Conservation (phyloP, 2,797 vertebrate genomes). For the Apodemus agrarius region DNA sequence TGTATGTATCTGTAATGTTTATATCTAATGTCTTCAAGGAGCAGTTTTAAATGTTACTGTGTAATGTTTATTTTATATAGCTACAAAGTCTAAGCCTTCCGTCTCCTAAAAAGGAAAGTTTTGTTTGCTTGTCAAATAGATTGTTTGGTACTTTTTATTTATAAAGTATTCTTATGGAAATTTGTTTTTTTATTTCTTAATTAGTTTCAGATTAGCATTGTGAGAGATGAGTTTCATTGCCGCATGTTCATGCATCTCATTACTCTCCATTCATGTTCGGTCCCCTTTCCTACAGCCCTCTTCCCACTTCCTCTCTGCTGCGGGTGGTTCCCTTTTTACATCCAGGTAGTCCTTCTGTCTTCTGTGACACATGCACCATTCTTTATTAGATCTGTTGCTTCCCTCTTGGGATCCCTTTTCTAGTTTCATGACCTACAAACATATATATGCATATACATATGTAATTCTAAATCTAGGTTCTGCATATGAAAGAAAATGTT, state of each 20-base stretch:
- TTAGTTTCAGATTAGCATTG: not conserved
- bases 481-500: not conserved
- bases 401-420: not conserved
- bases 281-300: not conserved
- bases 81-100: conserved; percentile 23
- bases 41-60: conserved; percentile 33
- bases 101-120: conserved; percentile 9
- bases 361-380: not conserved
- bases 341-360: not conserved
- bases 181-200: not conserved
- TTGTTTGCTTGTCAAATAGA: not conserved
- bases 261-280: not conserved
- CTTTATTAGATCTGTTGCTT: not conserved
- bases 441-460: not conserved
- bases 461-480: not conserved
- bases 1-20: conserved; percentile 89
- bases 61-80: conserved; percentile 38
- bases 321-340: not conserved
- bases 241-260: not conserved
- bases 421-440: not conserved
- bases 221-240: not conserved
- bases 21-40: not conserved
- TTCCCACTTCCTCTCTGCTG: not conserved
- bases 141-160: not conserved
- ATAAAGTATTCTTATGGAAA: not conserved